Evolutionary conservation across 1,140 invertebrate species (phyloP).

Genomic region (Drosophila truncata): DNA sequence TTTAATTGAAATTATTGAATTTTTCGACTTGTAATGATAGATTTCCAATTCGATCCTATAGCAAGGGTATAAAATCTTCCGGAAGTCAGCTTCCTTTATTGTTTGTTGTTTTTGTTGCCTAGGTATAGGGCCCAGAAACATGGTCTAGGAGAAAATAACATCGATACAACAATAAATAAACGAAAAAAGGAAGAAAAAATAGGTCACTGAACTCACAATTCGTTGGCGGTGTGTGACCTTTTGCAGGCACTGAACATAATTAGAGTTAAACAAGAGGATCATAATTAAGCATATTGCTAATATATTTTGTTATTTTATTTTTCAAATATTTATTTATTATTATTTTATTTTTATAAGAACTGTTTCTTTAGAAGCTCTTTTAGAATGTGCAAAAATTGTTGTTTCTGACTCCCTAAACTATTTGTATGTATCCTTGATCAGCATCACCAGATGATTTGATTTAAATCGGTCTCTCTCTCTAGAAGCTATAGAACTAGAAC

Average conservation of each 20-base stretch:
- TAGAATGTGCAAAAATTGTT: not conserved
- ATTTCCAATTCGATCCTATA: not conserved
- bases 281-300: not conserved
- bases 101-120: constrained; percentile 22
- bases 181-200: constrained; percentile 1
- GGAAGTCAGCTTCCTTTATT: not conserved
- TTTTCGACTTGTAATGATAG: not conserved
- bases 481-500: too few relatives aligned
- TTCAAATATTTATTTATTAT: too few relatives aligned
- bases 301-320: not conserved
- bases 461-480: too few relatives aligned
- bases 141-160: constrained; percentile 30
- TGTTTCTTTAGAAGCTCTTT: not conserved
- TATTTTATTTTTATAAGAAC: not conserved
- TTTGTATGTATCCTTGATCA: not conserved
- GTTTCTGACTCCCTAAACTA: too few relatives aligned
- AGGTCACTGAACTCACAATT: constrained; percentile 48
- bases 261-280: too few relatives aligned
- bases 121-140: constrained; percentile 42
- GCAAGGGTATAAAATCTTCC: not conserved
- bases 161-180: constrained; percentile 59
- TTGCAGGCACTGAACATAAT: constrained; percentile 6
- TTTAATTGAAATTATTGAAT: not conserved
- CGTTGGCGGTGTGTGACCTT: not conserved
- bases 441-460: not conserved